Evolutionary conservation across 2,797 vertebrate genomes (phyloP).

Genomic region (Bovichtus diacanthus): DNA sequence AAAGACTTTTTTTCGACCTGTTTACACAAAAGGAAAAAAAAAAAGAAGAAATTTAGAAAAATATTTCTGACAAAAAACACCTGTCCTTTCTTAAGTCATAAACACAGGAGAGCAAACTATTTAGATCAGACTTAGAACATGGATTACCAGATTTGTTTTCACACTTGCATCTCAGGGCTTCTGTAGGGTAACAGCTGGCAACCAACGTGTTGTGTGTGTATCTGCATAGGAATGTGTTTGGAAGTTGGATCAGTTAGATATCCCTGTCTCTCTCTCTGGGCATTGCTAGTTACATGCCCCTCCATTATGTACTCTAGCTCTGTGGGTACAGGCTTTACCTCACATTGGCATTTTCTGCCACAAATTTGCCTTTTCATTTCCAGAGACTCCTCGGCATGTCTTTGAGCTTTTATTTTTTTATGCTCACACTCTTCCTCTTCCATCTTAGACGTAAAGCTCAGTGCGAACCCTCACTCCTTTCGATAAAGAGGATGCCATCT

Average conservation of each 20-base stretch:
- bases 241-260: constrained; percentile 18
- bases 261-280: constrained; percentile 72
- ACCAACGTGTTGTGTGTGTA: constrained; percentile 8
- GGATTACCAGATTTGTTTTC: no score
- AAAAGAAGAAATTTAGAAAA: no score
- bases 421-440: constrained; percentile 28
- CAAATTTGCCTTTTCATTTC: constrained; percentile 74
- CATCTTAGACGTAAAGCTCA: constrained; percentile 20
- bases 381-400: constrained; percentile 52
- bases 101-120: no score
- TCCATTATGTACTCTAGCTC: constrained; percentile 60
- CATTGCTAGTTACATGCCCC: constrained; percentile 48
- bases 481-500: constrained; percentile 31
- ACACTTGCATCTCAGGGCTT: no score
- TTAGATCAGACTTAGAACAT: no score
- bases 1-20: no score
- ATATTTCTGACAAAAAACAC: no score
- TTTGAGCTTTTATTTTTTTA: constrained; percentile 46
- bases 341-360: constrained; percentile 63
- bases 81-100: no score
- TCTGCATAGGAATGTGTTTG: neutral
- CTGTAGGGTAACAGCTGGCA: constrained; percentile 12
- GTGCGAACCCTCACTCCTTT: constrained; percentile 20
- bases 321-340: constrained; percentile 82
- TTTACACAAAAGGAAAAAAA: no score